Conservation (phyloP, 2,797 vertebrate species). For the Lagothrix lagotricha region DNA sequence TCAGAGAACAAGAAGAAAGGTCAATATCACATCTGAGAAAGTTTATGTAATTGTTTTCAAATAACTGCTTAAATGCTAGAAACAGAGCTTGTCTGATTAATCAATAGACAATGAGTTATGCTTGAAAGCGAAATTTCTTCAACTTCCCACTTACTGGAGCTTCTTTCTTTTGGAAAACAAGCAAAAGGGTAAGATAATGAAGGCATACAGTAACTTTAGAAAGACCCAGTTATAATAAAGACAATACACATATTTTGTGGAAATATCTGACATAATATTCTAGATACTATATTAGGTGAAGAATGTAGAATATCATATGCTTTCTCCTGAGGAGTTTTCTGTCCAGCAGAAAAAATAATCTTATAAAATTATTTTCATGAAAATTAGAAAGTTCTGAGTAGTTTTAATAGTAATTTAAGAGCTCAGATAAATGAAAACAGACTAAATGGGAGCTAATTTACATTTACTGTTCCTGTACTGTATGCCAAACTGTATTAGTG, state of each 20-base stretch:
- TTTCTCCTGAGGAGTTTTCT: not conserved
- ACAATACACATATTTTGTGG: not conserved
- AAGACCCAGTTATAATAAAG: not conserved
- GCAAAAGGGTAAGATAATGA: not conserved
- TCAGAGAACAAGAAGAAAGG: not conserved
- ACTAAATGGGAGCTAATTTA: not conserved
- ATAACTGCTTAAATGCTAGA: not conserved
- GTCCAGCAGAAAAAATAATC: not conserved
- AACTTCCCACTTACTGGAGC: not conserved
- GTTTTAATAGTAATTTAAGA: not conserved
- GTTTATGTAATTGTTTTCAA: not conserved
- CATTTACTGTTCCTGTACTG: not conserved
- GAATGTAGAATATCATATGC: not conserved
- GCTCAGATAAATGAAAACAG: conserved; percentile 1
- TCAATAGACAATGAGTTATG: not conserved
- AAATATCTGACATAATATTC: not conserved
- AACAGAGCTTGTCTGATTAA: not conserved
- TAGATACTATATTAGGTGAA: not conserved
- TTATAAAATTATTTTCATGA: not conserved
- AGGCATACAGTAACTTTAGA: not conserved
- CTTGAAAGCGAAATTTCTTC: not conserved
- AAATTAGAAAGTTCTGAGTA: not conserved
- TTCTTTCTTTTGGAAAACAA: not conserved
- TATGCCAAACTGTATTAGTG: not conserved
- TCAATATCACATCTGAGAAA: not conserved